Base-by-base conservation (phyloP, 2,888 invertebrate genomes). In the Patella ulyssiponensis region DNA sequence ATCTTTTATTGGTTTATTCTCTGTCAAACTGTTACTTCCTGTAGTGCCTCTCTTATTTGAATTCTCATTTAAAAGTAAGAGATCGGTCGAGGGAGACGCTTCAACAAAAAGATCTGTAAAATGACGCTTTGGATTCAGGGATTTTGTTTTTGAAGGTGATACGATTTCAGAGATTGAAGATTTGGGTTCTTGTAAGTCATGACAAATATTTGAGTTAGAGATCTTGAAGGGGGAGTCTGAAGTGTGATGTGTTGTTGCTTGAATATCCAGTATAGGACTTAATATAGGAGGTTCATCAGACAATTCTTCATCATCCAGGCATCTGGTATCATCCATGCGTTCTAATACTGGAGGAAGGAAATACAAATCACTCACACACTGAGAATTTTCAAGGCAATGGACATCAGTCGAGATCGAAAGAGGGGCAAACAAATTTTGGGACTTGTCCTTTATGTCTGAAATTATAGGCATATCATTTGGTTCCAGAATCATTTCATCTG, bases 301-400 rank as follows among this genome's bases (percentile, higher is more conserved):
- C 14, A 70, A 33, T 23, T 75, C 33, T 23, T 33, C 44, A 15
- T 54, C 15, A 33, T 27, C 17, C n/a, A 64, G n/a, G 15, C 20
- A 12, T 15, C 33, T 53, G 20, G 20, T 58, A 33, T 56, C 71
- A 20, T 77, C 73, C 51, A 77, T 77, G 33, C 71, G 58, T 54
- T 77, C 77, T 12, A 77, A 20, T 3, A 77, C 20, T 15, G 77
- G 77, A 4, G 77, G 77, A 20, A 73, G 73, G n/a, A 52, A 71
- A 64, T 64, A 20, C 9, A 44, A 69, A 23, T 72, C 72, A 7
- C n/a, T 51, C 51, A n/a, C 14, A 33, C 14, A 51, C 15, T 23
- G 44, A 72, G 14, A 15, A 11, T 72, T 52, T 12, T 15, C 17
- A n/a, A 4, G 27, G 53, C 52, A 72, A 72, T 52, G 12, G 9